Percentiles rank a stretch among this genome's conserved stretches.
phyloP scores from a whole-genome alignment of 2,113 vertebrate genomes.

The Heliornis fulica region DNA sequence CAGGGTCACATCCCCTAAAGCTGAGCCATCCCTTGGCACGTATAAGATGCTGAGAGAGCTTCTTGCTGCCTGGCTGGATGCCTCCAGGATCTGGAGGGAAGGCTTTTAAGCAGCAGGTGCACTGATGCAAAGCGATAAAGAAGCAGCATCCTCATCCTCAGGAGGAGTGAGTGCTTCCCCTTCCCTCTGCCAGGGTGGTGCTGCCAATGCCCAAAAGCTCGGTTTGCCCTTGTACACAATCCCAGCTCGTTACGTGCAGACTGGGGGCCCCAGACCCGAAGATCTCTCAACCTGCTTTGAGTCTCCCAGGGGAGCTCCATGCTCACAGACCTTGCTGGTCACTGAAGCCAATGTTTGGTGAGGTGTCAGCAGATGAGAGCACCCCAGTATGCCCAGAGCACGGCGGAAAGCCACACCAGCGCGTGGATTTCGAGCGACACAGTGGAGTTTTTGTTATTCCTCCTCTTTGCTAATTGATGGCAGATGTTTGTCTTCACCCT shows the following conservation, averaged over 20 bases:
- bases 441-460: conserved; percentile 61
- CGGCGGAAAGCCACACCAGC: neutral
- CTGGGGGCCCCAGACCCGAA: neutral
- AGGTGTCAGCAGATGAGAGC: neutral
- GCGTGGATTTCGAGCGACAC: neutral
- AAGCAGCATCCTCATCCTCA: neutral
- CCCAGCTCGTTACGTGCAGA: neutral
- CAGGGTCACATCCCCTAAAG: fast-evolving
- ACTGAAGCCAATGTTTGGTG: neutral
- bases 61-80: neutral
- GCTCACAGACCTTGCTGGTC: neutral
- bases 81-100: neutral
- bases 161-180: neutral
- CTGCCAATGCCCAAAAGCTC: neutral
- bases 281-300: neutral
- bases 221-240: fast-evolving
- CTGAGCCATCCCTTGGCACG: neutral
- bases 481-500: conserved; percentile 71
- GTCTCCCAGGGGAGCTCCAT: neutral
- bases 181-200: neutral
- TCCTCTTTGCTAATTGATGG: conserved; percentile 66
- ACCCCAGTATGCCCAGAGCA: neutral
- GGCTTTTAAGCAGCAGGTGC: neutral
- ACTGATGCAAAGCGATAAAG: neutral
- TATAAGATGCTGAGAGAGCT: neutral